Evolutionary conservation across 2,113 vertebrate species (phyloP).

Genomic region (Lampris incognitus): DNA sequence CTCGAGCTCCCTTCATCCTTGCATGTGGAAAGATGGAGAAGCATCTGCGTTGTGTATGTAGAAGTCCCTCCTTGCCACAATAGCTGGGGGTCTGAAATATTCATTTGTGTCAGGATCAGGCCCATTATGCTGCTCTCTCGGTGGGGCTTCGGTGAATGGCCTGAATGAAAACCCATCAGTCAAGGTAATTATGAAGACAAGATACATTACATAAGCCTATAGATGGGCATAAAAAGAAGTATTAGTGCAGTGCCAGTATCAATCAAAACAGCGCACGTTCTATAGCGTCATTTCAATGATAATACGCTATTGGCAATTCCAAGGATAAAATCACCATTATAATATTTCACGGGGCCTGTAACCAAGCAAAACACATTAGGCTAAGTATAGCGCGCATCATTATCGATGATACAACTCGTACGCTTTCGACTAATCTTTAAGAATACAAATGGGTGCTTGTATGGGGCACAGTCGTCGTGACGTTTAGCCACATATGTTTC

Average conservation of each 20-base stretch:
- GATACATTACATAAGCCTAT: slow-evolving; percentile 77
- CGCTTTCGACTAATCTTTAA: slow-evolving; percentile 50
- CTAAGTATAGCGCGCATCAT: slow-evolving; percentile 55
- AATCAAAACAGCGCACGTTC: slow-evolving; percentile 60
- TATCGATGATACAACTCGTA: slow-evolving; percentile 38
- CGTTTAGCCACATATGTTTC: slow-evolving; percentile 27
- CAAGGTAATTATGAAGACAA: slow-evolving; percentile 77
- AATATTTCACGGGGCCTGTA: slow-evolving; percentile 71
- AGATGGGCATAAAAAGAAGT: slow-evolving; percentile 71
- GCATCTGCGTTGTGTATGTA: slow-evolving; percentile 76
- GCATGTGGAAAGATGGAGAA: slow-evolving; percentile 64
- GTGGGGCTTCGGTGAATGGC: slow-evolving; percentile 66
- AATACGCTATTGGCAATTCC: slow-evolving; percentile 74
- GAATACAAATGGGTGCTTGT: slow-evolving; percentile 25
- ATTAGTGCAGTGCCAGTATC: slow-evolving; percentile 68
- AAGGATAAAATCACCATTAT: slow-evolving; percentile 76
- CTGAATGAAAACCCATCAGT: slow-evolving; percentile 72
- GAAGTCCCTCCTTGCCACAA: slow-evolving; percentile 69
- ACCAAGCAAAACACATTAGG: slow-evolving; percentile 70
- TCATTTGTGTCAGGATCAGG: slow-evolving; percentile 80
- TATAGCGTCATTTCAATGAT: slow-evolving; percentile 74
- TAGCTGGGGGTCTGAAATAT: slow-evolving; percentile 78
- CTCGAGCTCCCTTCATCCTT: slow-evolving; percentile 67
- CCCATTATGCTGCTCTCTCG: slow-evolving; percentile 72
- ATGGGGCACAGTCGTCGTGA: slow-evolving; percentile 35